Evolutionary conservation across 2,888 invertebrate species (phyloP).

Genomic region (Unio pictorum): DNA sequence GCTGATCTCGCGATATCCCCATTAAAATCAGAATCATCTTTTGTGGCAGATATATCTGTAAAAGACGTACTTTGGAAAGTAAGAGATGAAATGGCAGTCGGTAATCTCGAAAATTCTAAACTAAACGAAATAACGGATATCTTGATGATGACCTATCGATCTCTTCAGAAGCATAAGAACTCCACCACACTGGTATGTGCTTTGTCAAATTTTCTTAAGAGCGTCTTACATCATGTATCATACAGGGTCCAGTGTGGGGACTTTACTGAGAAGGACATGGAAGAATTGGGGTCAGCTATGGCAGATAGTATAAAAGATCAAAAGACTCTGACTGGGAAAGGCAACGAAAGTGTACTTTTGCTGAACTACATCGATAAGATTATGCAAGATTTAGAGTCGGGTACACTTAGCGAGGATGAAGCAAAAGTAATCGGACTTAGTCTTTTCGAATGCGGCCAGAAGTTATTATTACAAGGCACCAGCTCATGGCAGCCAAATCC

Average conservation of each 20-base stretch:
- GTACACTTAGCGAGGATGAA: conserved; percentile 11
- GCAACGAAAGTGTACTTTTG: conserved; percentile 6
- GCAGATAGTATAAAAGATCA: conserved; percentile 2
- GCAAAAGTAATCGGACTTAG: conserved; percentile 23
- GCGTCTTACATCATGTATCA: conserved; percentile 17
- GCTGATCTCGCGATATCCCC: conserved; percentile 19
- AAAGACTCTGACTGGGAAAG: background rate
- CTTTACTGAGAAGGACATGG: conserved; percentile 18
- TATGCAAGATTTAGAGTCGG: conserved; percentile 23
- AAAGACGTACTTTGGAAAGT: conserved; percentile 14
- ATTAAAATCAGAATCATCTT: conserved; percentile 24
- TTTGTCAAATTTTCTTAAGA: conserved; percentile 21
- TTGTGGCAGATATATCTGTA: conserved; percentile 13
- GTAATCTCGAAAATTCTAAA: conserved; percentile 12
- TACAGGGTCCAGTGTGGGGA: conserved; percentile 25
- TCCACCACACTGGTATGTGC: conserved; percentile 16
- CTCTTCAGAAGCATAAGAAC: conserved; percentile 7
- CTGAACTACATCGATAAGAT: conserved; percentile 15
- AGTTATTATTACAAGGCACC: conserved; percentile 11
- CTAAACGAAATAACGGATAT: conserved; percentile 17
- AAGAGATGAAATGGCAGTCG: conserved; percentile 11
- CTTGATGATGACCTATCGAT: conserved; percentile 7
- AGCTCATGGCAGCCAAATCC: conserved; percentile 1
- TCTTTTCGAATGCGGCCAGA: conserved; percentile 33
- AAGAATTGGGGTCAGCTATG: conserved; percentile 9